Evolutionary conservation across 2,797 vertebrate species (phyloP).

Genomic region (Coluber constrictor): DNA sequence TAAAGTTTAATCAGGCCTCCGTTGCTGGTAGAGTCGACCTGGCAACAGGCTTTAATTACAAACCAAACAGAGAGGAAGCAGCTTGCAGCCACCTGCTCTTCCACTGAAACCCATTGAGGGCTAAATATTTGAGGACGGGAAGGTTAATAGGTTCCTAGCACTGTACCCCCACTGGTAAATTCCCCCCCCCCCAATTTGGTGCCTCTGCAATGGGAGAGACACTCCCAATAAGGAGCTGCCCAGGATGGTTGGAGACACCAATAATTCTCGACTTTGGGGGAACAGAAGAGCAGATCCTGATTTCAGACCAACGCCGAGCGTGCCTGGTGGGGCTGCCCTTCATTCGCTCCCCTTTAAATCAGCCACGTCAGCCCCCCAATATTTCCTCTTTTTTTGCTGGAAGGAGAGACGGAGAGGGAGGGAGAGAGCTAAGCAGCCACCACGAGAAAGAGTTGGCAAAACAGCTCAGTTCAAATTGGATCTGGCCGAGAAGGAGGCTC

Average conservation of each 20-base stretch:
- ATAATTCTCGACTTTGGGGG: neutral
- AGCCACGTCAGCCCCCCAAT: constrained; percentile 3
- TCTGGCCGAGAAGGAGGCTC: no score
- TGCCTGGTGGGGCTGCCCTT: constrained; percentile 1
- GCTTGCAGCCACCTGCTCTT: neutral
- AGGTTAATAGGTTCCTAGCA: neutral
- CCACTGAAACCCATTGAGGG: neutral
- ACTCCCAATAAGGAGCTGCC: neutral
- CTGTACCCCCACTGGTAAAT: no score
- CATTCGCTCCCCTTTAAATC: constrained; percentile 32
- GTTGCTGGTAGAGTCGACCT: neutral
- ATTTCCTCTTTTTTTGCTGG: neutral
- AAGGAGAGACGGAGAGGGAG: neutral
- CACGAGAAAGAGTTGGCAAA: no score
- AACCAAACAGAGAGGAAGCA: neutral
- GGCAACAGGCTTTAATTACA: neutral
- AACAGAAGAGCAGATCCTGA: neutral
- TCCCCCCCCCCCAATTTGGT: no score
- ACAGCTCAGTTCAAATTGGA: no score
- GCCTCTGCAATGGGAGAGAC: no score
- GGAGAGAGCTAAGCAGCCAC: no score
- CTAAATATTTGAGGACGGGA: neutral
- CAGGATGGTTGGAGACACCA: neutral
- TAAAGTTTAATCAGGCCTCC: neutral
- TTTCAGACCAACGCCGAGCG: neutral